These are phyloP conservation scores for Trogon surrucura DNA, from an alignment of 2,113 vertebrate genomes.

Conservation along the genomic window DNA sequence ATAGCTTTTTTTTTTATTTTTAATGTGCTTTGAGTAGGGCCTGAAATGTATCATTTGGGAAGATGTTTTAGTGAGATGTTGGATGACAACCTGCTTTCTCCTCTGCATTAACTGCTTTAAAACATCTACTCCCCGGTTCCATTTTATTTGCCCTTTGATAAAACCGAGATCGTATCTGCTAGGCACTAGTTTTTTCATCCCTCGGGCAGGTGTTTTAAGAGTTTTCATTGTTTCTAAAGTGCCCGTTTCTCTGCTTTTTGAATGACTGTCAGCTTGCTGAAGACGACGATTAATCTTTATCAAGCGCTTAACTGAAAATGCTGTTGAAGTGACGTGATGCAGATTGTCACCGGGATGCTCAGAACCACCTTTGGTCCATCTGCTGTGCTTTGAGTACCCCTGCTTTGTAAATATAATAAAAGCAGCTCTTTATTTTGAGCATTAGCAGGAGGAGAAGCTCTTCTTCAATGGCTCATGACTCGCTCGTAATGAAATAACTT, in stretches of 20 bases:
- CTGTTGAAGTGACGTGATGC: background rate
- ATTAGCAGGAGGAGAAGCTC: background rate
- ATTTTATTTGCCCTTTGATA: conserved; percentile 23
- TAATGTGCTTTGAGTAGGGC: background rate
- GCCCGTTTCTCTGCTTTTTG: background rate
- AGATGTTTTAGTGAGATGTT: background rate
- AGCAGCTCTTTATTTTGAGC: background rate
- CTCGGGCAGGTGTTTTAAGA: conserved; percentile 2
- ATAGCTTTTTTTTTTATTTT: background rate
- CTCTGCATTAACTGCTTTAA: background rate
- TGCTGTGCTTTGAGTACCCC: background rate
- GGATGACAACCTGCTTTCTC: background rate
- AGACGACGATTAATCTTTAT: background rate
- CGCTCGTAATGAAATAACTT: background rate
- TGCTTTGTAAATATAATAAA: fast-evolving
- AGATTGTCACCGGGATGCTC: background rate
- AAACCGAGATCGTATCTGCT: background rate
- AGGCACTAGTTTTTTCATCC: background rate
- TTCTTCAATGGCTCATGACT: background rate
- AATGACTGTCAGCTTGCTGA: background rate
- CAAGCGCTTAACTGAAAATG: background rate
- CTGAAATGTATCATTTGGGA: background rate
- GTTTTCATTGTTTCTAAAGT: background rate
- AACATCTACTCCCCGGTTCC: background rate
- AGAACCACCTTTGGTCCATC: background rate